A percentile compares a stretch with the other conserved stretches of the same genome.
Conservation (phyloP, 2,797 vertebrate genomes). For the Ibycter americanus region DNA sequence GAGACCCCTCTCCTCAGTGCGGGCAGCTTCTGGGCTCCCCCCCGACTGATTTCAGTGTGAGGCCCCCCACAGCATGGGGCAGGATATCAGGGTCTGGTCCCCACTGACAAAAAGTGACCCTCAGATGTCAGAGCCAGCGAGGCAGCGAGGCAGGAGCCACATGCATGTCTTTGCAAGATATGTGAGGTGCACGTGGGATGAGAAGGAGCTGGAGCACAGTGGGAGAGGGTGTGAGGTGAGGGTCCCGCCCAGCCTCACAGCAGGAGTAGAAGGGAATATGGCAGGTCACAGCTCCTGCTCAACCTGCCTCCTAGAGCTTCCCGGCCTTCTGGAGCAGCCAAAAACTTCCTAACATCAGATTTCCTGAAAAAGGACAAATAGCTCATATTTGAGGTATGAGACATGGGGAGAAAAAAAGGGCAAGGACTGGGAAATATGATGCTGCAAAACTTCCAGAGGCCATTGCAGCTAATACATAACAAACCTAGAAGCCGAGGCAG, state of each 20-base stretch:
- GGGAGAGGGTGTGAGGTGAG: neutral
- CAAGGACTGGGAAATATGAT: neutral
- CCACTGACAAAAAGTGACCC: neutral
- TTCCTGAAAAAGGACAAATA: neutral
- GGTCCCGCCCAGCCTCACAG: accelerated
- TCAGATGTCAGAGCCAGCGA: neutral
- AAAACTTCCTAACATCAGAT: neutral
- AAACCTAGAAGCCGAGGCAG: neutral
- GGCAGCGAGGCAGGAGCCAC: neutral
- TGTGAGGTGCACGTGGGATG: neutral
- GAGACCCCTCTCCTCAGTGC: neutral
- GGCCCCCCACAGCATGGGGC: neutral
- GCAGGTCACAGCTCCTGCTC: neutral
- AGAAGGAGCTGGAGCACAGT: neutral
- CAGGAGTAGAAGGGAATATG: accelerated
- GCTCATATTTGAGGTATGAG: neutral
- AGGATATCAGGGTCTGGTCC: accelerated
- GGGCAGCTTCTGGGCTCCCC: neutral
- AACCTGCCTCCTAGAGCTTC: neutral
- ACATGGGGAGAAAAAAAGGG: neutral
- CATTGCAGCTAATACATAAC: neutral
- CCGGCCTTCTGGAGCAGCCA: neutral
- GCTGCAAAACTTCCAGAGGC: neutral
- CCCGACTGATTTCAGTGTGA: neutral
- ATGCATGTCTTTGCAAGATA: accelerated